Evolutionary conservation across 2,888 invertebrate species (phyloP), one percentile per base, ranked within the genome.

Genomic region (Dioctria rufipes): DNA sequence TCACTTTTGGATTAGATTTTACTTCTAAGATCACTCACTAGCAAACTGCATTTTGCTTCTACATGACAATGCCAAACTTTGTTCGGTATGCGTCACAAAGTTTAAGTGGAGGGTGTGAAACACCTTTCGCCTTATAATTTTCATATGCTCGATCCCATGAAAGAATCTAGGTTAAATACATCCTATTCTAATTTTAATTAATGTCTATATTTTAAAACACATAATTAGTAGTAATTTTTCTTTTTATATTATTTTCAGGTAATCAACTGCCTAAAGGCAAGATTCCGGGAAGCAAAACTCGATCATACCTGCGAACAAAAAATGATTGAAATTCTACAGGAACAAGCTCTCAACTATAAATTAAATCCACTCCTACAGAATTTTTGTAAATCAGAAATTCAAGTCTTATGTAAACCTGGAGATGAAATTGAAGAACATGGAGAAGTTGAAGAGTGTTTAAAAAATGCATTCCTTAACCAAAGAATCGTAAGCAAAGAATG

Each of bases 271-370:
- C 91, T 98, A 61, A 96, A 96, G 88, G 91, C 91, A 75, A 93
- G 95, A 87, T 95, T 96, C 86, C 92, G 94, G 73, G 92, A 93
- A 86, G 92, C 93, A 0, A 93, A 93, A 87, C 89, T 98, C 67
- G 92, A 94, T 11, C 88, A 90, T n/a, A 90, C 91, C 37, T 98
- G 98, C 88, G 94, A 95, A 85, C 92, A 93, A 85, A 95, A 97
- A 90, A 92, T 98, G 89, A 93, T 94, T 0, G 92, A 92, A 84
- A 93, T 97, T 69, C 90, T 98, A 78, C 93, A 95, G 86, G 96
- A 97, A 85, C 95, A 96, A 85, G 98, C 98, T 11, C 89, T 97
- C 49, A 97, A 99, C 89, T 95, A 97, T 86, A 93, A 96, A 85
- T 91, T 98, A 81, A 97, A 98, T 90, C 97, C 98, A 2, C 90